phyloP scores from a whole-genome alignment of 2,113 vertebrate genomes.

The Embiotoca jacksoni region DNA sequence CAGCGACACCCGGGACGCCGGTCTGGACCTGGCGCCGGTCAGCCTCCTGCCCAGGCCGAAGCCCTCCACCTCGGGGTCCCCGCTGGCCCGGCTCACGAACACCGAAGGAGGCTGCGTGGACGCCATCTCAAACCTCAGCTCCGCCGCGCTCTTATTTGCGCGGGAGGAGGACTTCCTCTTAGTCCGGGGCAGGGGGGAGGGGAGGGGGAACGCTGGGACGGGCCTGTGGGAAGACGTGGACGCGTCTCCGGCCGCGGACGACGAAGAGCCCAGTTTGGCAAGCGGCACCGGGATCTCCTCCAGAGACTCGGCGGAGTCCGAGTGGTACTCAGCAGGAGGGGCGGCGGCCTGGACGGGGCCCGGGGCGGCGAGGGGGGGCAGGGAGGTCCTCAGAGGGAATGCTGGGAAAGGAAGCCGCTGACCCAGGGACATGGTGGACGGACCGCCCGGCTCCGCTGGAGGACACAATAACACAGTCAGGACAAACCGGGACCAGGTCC shows the following conservation, averaged over 20 bases:
- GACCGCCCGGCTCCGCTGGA: slow-evolving; percentile 46
- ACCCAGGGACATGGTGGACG: slow-evolving; percentile 74
- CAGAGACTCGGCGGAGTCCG: slow-evolving; percentile 90
- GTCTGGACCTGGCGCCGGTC: slow-evolving; percentile 37
- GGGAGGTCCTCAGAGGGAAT: slow-evolving; percentile 77
- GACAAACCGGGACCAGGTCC: no score
- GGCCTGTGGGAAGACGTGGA: slow-evolving; percentile 31
- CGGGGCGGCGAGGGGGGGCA: slow-evolving; percentile 57
- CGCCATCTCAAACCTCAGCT: slow-evolving; percentile 82
- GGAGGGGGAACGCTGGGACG: slow-evolving; percentile 7
- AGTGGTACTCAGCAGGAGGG: slow-evolving; percentile 87
- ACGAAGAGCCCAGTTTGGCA: slow-evolving; percentile 87
- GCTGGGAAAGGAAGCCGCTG: slow-evolving; percentile 81
- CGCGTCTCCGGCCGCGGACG: slow-evolving; percentile 36
- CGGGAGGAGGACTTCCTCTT: slow-evolving; percentile 79
- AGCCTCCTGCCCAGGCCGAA: slow-evolving; percentile 16
- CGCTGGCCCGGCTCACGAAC: slow-evolving; percentile 88
- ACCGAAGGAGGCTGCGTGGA: slow-evolving; percentile 77
- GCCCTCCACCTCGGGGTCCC: slow-evolving; percentile 68
- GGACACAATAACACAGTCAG: not conserved
- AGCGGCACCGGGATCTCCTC: slow-evolving; percentile 92
- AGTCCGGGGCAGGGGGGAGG: slow-evolving; percentile 74
- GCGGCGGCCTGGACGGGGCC: slow-evolving; percentile 79
- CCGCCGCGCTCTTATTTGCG: not conserved
- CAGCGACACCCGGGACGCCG: slow-evolving; percentile 11